Conservation (phyloP, 2,797 vertebrate genomes). For the Alosa sapidissima region DNA sequence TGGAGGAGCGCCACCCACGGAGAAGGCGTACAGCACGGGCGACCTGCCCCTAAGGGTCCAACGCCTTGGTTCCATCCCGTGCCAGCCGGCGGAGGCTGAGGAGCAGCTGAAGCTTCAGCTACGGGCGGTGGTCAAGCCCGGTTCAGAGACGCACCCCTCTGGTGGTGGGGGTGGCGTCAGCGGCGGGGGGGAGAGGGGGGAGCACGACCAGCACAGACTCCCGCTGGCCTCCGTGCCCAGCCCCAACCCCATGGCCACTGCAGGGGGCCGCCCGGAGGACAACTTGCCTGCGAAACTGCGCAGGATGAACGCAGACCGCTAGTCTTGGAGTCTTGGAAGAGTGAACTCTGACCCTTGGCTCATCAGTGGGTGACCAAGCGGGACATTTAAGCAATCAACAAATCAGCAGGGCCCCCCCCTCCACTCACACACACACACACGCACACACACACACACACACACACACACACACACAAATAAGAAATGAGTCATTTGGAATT, state of each 20-base stretch:
- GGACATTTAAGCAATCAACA: not conserved
- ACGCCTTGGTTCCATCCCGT: conserved; percentile 72
- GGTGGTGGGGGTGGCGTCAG: conserved; percentile 36
- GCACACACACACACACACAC: too few relatives aligned
- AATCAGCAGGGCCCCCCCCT: not conserved
- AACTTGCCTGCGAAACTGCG: conserved; percentile 78
- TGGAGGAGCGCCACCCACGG: conserved; percentile 54
- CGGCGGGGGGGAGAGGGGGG: not conserved
- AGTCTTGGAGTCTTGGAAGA: conserved; percentile 50
- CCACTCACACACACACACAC: not conserved
- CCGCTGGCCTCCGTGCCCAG: conserved; percentile 47
- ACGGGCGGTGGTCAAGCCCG: conserved; percentile 55
- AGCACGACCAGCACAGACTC: conserved; percentile 67
- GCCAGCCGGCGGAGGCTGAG: conserved; percentile 63
- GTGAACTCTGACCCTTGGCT: not conserved
- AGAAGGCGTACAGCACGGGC: conserved; percentile 77
- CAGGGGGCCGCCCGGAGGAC: conserved; percentile 71
- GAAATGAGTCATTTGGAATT: not conserved
- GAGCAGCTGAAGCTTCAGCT: conserved; percentile 74
- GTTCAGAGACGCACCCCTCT: conserved; percentile 42
- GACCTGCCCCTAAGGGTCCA: conserved; percentile 79
- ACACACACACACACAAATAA: not conserved
- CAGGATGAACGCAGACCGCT: conserved; percentile 77
- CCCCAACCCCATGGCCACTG: conserved; percentile 49
- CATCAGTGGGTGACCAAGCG: not conserved